phyloP scores from a whole-genome alignment of 2,113 vertebrate genomes.

The Strix aluco region DNA sequence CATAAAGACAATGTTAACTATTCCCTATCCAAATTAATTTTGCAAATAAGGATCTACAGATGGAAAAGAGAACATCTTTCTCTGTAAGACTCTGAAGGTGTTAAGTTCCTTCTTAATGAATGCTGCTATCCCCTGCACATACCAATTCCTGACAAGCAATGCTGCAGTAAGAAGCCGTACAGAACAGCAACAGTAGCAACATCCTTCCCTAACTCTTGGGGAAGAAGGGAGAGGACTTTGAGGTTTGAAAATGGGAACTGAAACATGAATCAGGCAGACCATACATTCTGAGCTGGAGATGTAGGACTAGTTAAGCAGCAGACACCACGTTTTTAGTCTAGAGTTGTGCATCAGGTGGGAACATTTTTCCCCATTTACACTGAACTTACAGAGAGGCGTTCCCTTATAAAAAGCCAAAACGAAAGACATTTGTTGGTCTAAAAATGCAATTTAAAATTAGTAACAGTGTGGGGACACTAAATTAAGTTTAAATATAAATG shows the following conservation, averaged over 20 bases:
- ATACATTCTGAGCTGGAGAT: neutral
- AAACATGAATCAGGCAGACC: neutral
- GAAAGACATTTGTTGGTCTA: neutral
- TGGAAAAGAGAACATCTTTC: neutral
- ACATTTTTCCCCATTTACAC: neutral
- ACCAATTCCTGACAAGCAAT: neutral
- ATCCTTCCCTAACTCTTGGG: neutral
- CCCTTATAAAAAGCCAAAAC: neutral
- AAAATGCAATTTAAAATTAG: neutral
- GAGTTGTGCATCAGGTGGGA: constrained; percentile 52
- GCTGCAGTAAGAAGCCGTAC: neutral
- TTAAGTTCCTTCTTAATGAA: neutral
- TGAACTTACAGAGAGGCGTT: neutral
- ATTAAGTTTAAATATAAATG: neutral
- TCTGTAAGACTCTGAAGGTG: neutral
- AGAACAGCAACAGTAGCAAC: neutral
- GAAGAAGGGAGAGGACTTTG: neutral
- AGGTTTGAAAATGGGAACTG: neutral
- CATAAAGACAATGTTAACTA: neutral
- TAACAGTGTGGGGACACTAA: neutral
- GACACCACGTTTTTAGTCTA: neutral
- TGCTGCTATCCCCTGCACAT: neutral
- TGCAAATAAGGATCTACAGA: neutral
- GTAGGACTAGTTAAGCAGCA: neutral
- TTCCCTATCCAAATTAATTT: neutral